Percentiles rank a stretch among this genome's conserved stretches.
Conservation (phyloP, 2,888 invertebrate genomes). For the Drosophila quinaria region DNA sequence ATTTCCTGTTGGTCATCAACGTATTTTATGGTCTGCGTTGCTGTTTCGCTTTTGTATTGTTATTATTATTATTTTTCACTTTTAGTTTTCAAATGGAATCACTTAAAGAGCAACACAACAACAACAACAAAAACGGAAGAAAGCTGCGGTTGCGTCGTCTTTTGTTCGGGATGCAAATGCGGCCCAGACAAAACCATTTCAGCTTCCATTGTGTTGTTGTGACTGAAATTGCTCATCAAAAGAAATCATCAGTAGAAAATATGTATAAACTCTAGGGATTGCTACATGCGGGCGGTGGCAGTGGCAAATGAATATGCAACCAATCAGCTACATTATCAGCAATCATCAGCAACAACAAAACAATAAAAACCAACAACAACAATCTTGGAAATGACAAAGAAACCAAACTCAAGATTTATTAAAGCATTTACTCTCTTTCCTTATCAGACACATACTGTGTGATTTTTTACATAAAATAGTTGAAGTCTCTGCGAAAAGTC, state of each 20-base stretch:
- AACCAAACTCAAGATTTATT: constrained; percentile 46
- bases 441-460: constrained; percentile 12
- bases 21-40: constrained; percentile 28
- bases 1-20: constrained; percentile 55
- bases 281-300: constrained; percentile 8
- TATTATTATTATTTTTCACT: constrained; percentile 48
- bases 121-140: constrained; percentile 52
- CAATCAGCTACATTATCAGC: constrained; percentile 57
- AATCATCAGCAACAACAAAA: constrained; percentile 19
- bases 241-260: constrained; percentile 64
- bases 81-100: constrained; percentile 62
- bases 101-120: constrained; percentile 47
- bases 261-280: constrained; percentile 5
- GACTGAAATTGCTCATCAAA: constrained; percentile 65
- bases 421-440: constrained; percentile 16
- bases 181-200: constrained; percentile 50
- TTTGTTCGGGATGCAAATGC: constrained; percentile 76
- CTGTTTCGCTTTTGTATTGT: constrained; percentile 36
- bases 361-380: constrained; percentile 3
- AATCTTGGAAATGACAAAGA: constrained; percentile 43
- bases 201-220: constrained; percentile 60
- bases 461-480: background rate
- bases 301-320: constrained; percentile 46
- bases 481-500: background rate
- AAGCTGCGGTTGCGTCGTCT: constrained; percentile 62